Conservation (phyloP, 2,888 invertebrate species). For the Rambutsinella grinnellia region DNA sequence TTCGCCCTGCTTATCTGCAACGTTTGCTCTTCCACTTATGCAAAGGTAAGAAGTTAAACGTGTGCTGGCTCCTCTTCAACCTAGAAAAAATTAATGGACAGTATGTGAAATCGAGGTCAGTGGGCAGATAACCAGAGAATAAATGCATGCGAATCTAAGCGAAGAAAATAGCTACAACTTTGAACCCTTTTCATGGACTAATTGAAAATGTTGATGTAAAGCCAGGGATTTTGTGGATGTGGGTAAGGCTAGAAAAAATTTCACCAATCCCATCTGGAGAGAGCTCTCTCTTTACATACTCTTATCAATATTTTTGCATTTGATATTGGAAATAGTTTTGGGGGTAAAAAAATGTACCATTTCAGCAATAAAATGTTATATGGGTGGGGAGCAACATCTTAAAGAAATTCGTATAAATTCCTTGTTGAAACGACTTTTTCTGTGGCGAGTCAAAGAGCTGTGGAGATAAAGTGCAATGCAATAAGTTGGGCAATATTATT, state of each 20-base stretch:
- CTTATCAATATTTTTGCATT: not conserved
- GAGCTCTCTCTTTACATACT: not conserved
- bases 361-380: not conserved
- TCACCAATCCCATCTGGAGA: not conserved
- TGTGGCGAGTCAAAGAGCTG: not conserved
- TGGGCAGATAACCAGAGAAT: not conserved
- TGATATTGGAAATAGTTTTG: not conserved
- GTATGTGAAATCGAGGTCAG: not conserved
- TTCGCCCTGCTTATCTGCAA: not conserved
- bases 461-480: constrained; percentile 27
- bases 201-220: not conserved
- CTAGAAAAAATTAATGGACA: not conserved
- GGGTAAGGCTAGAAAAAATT: not conserved
- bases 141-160: not conserved
- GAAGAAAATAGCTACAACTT: not conserved
- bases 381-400: not conserved
- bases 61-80: not conserved
- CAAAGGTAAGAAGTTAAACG: not conserved
- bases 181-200: constrained; percentile 6
- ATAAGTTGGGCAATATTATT: constrained; percentile 52
- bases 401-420: not conserved
- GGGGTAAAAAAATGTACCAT: not conserved
- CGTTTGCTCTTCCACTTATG: not conserved
- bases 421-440: constrained; percentile 20
- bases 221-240: not conserved